phyloP scores from a whole-genome alignment of 2,888 invertebrate species.

The Argyresthia albistria region DNA sequence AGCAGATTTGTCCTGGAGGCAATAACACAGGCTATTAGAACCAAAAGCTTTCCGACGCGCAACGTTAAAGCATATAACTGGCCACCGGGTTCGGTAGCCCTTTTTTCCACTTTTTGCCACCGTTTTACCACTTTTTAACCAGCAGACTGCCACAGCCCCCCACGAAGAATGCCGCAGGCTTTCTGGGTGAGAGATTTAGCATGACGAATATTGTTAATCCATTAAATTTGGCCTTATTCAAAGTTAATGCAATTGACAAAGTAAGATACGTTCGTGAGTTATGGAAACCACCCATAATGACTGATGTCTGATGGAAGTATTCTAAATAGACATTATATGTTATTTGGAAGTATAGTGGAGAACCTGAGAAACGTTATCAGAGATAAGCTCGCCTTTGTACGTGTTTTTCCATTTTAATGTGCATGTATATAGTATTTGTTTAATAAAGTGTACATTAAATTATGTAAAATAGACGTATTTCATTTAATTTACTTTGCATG shows the following conservation, averaged over 20 bases:
- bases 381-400: too few species aligned
- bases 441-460: too few species aligned
- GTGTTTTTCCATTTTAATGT: too few species aligned
- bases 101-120: slow-evolving; percentile 43
- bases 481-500: neutral
- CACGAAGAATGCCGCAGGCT: slow-evolving; percentile 28
- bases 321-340: too few species aligned
- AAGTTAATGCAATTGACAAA: neutral
- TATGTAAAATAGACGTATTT: too few species aligned
- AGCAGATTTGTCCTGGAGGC: slow-evolving; percentile 37
- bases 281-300: too few species aligned
- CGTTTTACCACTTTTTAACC: neutral
- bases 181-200: neutral
- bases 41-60: slow-evolving; percentile 48
- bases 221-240: neutral
- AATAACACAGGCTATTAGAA: slow-evolving; percentile 60
- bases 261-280: neutral
- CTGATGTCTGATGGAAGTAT: too few species aligned
- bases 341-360: too few species aligned
- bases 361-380: too few species aligned
- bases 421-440: too few species aligned
- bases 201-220: slow-evolving; percentile 4
- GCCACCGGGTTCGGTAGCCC: slow-evolving; percentile 45
- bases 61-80: slow-evolving; percentile 57
- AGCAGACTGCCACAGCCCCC: slow-evolving; percentile 27